These are phyloP conservation scores for Pyrrhura leucotis DNA, from an alignment of 2,797 vertebrate genomes.

Conservation along the genomic window DNA sequence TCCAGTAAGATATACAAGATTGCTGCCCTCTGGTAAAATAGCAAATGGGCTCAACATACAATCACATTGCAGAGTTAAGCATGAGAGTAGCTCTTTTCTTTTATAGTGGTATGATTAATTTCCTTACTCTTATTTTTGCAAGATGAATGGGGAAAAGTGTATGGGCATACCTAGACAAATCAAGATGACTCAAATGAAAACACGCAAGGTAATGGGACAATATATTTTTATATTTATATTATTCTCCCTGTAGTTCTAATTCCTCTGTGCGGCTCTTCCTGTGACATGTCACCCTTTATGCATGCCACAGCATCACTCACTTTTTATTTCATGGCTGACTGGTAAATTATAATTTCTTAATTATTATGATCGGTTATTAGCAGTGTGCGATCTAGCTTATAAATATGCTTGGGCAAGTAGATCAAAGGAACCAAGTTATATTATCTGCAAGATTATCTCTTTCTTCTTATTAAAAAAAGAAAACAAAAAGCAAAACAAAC, in stretches of 20 bases:
- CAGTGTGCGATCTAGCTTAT: neutral
- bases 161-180: neutral
- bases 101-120: fast-evolving
- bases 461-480: neutral
- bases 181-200: neutral
- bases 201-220: neutral
- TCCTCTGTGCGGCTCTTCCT: neutral
- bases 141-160: neutral
- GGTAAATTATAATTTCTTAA: neutral
- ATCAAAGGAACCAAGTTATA: neutral
- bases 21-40: neutral
- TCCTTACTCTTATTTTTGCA: neutral
- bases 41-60: neutral
- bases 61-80: neutral
- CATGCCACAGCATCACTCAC: neutral
- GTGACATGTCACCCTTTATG: neutral
- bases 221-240: neutral
- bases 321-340: neutral
- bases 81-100: neutral
- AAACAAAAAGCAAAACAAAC: fast-evolving
- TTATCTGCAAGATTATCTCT: neutral
- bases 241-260: neutral
- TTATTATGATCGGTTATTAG: neutral
- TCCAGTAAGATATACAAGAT: neutral
- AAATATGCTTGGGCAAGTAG: neutral